phyloP scores from a whole-genome alignment of 2,797 vertebrate genomes.

The Otolemur crassicaudatus region DNA sequence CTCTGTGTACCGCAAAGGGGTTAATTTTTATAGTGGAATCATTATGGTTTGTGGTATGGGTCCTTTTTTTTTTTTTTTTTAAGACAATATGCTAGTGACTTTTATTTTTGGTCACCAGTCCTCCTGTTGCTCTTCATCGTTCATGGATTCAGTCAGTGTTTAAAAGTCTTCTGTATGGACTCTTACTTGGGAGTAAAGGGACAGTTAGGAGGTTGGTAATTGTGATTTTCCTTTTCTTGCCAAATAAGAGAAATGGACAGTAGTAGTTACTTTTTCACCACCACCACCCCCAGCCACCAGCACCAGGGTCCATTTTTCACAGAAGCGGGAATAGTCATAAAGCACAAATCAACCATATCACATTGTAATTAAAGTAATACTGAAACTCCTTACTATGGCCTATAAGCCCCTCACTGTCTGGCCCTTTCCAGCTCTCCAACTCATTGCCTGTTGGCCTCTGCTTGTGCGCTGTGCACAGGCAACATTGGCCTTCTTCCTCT shows the following conservation, averaged over 20 bases:
- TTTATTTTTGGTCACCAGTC: constrained; percentile 61
- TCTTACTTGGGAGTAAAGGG: not conserved
- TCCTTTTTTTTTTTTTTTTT: no score
- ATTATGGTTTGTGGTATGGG: constrained; percentile 5
- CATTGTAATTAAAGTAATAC: not conserved
- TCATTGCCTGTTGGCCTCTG: not conserved
- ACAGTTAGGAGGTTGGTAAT: not conserved
- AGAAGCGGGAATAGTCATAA: not conserved
- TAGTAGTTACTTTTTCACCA: not conserved
- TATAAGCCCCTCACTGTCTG: not conserved
- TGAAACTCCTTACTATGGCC: not conserved
- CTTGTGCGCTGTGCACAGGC: not conserved
- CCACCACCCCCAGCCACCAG: not conserved
- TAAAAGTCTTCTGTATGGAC: not conserved
- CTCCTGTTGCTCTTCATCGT: constrained; percentile 33
- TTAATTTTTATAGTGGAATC: constrained; percentile 40
- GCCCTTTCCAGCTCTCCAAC: not conserved
- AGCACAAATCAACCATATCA: not conserved
- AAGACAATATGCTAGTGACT: constrained; percentile 36
- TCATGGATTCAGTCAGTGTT: constrained; percentile 16
- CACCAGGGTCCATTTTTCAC: not conserved
- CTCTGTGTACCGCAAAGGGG: not conserved
- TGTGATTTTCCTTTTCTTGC: constrained; percentile 7
- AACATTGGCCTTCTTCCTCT: not conserved
- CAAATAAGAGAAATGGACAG: constrained; percentile 22